Percentiles rank a stretch among this genome's conserved stretches.
phyloP scores from a whole-genome alignment of 2,113 vertebrate genomes.

The Leptobrachium leishanense region DNA sequence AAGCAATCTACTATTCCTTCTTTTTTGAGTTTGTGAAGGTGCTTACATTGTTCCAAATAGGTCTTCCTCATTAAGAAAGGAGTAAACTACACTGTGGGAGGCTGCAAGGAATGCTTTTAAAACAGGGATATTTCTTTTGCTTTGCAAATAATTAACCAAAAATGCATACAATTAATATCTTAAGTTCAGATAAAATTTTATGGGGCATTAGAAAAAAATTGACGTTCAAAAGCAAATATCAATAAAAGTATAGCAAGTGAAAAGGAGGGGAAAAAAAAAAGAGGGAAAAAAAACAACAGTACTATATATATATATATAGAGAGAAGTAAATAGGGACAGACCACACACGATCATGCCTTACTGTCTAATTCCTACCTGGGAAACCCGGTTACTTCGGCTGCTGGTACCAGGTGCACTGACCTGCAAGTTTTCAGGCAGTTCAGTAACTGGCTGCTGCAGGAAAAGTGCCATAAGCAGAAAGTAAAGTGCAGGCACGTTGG shows the following conservation, averaged over 20 bases:
- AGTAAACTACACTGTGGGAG: too few species aligned
- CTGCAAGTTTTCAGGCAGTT: slow-evolving; percentile 97
- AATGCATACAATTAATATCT: too few species aligned
- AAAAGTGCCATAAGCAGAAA: slow-evolving; percentile 98
- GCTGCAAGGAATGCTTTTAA: too few species aligned
- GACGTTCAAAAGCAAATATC: not conserved
- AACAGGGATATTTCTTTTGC: too few species aligned
- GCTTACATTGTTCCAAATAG: too few species aligned
- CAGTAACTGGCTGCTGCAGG: slow-evolving; percentile 93
- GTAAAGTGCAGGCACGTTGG: slow-evolving; percentile 93
- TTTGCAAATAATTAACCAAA: too few species aligned
- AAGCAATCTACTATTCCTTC: too few species aligned
- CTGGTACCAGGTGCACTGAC: slow-evolving; percentile 80
- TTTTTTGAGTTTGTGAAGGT: too few species aligned
- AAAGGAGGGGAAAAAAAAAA: not conserved
- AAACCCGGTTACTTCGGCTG: slow-evolving; percentile 72
- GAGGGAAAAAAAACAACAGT: not conserved
- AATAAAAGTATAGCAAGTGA: not conserved
- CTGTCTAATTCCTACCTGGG: slow-evolving; percentile 71
- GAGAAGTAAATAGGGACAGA: not conserved
- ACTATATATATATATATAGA: too few species aligned
- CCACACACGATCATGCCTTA: slow-evolving; percentile 29
- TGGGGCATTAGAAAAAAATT: not conserved
- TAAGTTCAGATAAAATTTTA: too few species aligned
- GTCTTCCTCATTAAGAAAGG: too few species aligned